Base-by-base conservation (phyloP, 2,113 vertebrate species). In the Salvelinus alpinus region DNA sequence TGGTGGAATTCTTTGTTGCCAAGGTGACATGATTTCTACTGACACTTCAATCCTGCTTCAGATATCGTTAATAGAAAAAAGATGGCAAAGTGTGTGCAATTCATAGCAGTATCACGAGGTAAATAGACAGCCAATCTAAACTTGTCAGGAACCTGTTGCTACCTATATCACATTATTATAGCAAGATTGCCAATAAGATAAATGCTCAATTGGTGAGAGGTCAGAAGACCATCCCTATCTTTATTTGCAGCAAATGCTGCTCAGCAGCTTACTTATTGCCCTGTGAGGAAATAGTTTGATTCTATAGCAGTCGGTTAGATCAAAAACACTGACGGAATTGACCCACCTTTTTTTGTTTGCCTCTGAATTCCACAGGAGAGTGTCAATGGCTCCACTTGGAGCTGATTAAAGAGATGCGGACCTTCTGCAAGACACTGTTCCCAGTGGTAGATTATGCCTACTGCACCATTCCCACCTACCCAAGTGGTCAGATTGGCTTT, bases 361-460 rank as follows among this genome's bases (percentile, higher is more conserved):
- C 51, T 73, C 54, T 83, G 20, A 5, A 74, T 80, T 81, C 48
- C 24, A 11, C 44, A 97, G 98, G 97, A 1, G 98, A 99, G 90
- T 98, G 97, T 91, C 98, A 98, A 81, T 99, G 98, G 98, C 93
- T 99, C 85, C 98, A 99, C 91, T 92, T 99, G 88, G 95, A 97
- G 88, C 95, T 99, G 84, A 99, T 99, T 85, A 98, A 98, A 88
- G 94, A 99, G 90, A 99, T 99, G 97, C 94, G 91, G 27, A 95
- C 94, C 89, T 99, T 99, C 92, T 99, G 97, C 92, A 96, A 95
- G 86, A 96, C 95, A 0, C 92, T 99, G 44, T 99, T 99, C 90
- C 97, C 97, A 0, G 96, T 98, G 64, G 98, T 98, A 82, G 95
- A 94, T 82, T 98, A 99, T 0, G 96, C 97, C 78, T 99, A 98